A percentile compares a stretch with the other conserved stretches of the same genome.
Conservation (phyloP, 2,797 vertebrate species). For the Trichosurus vulpecula region DNA sequence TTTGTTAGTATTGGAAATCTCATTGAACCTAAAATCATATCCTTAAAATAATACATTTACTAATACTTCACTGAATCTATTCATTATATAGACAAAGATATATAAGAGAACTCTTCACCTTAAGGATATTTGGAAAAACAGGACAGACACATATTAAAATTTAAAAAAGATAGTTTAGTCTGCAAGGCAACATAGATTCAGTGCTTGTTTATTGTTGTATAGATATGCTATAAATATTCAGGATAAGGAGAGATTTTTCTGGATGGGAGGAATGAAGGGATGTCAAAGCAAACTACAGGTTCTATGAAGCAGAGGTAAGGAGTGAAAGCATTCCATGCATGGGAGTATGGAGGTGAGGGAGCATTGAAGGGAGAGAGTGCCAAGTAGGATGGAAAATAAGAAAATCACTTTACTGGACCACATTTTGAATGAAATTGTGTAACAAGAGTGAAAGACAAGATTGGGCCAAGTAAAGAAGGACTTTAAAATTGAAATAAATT, state of each 20-base stretch:
- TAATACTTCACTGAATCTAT: background rate
- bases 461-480: background rate
- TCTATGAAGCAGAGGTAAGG: background rate
- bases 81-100: background rate
- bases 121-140: background rate
- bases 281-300: background rate
- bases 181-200: background rate
- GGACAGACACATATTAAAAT: background rate
- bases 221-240: no score
- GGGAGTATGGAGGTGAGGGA: fast-evolving
- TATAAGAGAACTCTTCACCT: background rate
- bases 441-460: background rate
- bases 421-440: background rate
- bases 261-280: background rate
- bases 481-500: background rate
- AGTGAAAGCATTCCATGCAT: background rate
- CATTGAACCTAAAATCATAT: background rate
- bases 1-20: background rate
- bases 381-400: background rate
- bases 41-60: background rate
- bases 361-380: background rate
- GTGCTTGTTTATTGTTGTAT: background rate
- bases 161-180: background rate
- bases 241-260: background rate
- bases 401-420: background rate